Conservation (phyloP, 2,888 invertebrate genomes). For the Sphaerophoria rueppellii region DNA sequence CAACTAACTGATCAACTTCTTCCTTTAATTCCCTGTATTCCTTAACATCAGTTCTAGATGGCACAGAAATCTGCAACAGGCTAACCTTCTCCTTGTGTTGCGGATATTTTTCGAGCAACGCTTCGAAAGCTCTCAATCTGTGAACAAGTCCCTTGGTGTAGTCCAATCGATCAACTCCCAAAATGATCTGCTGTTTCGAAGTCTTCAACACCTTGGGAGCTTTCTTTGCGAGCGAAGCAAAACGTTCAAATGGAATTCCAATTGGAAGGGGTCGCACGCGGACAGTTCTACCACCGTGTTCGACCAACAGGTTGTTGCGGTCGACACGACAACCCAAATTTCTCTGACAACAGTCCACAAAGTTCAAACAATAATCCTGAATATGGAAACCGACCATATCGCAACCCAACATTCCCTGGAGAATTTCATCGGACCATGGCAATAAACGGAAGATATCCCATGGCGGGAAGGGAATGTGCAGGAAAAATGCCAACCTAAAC, state of each 20-base stretch:
- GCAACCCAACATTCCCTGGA: slow-evolving; percentile 95
- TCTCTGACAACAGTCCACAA: slow-evolving; percentile 95
- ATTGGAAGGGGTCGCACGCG: slow-evolving; percentile 93
- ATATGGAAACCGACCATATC: slow-evolving; percentile 97
- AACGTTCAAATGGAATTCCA: slow-evolving; percentile 93
- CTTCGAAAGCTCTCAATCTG: slow-evolving; percentile 91
- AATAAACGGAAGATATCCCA: slow-evolving; percentile 96
- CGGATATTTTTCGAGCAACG: slow-evolving; percentile 90
- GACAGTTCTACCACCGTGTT: slow-evolving; percentile 93
- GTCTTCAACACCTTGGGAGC: slow-evolving; percentile 87
- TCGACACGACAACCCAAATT: slow-evolving; percentile 94
- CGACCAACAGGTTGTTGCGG: slow-evolving; percentile 92
- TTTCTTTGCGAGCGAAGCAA: slow-evolving; percentile 90
- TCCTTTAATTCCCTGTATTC: slow-evolving; percentile 95
- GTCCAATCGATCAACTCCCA: slow-evolving; percentile 94
- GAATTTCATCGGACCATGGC: slow-evolving; percentile 96
- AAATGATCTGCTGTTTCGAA: slow-evolving; percentile 88
- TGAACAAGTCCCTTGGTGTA: slow-evolving; percentile 95
- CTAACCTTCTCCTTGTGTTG: slow-evolving; percentile 91
- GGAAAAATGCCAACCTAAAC: slow-evolving; percentile 94
- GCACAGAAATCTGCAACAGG: slow-evolving; percentile 93
- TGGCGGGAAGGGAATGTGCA: slow-evolving; percentile 97
- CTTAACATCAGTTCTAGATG: slow-evolving; percentile 94
- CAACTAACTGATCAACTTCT: slow-evolving; percentile 94
- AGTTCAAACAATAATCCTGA: slow-evolving; percentile 94